Percentiles rank a stretch among this genome's conserved stretches.
These are phyloP conservation scores for Lydus trimaculatus DNA, from an alignment of 2,888 invertebrate species.

Conservation along the genomic window DNA sequence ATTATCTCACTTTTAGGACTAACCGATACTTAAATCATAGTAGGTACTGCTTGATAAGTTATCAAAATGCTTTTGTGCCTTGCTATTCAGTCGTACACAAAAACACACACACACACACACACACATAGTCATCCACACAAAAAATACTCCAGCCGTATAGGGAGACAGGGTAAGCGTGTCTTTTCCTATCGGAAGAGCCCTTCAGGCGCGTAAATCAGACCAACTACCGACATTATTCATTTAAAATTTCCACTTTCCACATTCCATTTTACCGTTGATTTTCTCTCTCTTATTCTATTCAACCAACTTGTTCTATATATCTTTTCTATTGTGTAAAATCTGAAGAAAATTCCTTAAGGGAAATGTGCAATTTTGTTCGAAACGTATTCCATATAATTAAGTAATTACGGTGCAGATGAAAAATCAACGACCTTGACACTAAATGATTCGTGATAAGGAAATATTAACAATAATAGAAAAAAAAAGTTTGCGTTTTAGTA, in stretches of 20 bases:
- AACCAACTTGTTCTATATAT: background rate
- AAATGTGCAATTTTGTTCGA: background rate
- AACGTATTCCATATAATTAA: background rate
- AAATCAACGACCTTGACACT: background rate
- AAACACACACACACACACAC: background rate
- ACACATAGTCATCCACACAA: no score
- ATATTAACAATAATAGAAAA: background rate
- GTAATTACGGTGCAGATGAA: background rate
- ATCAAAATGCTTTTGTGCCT: background rate
- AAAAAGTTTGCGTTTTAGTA: background rate
- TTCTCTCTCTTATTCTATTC: background rate
- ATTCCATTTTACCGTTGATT: background rate
- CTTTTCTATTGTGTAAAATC: background rate
- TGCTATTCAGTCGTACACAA: no score
- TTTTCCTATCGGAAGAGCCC: background rate
- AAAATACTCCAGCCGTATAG: background rate
- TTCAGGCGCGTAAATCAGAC: constrained; percentile 4
- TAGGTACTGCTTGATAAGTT: background rate
- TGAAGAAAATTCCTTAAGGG: background rate
- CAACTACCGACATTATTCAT: constrained; percentile 4
- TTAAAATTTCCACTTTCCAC: constrained; percentile 4
- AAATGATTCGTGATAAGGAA: background rate
- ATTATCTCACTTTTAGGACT: constrained; percentile 44
- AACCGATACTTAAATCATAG: constrained; percentile 14
- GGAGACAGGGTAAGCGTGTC: background rate